Evolutionary conservation across 1,140 invertebrate genomes (phyloP).

Genomic region (Ips nitidus): DNA sequence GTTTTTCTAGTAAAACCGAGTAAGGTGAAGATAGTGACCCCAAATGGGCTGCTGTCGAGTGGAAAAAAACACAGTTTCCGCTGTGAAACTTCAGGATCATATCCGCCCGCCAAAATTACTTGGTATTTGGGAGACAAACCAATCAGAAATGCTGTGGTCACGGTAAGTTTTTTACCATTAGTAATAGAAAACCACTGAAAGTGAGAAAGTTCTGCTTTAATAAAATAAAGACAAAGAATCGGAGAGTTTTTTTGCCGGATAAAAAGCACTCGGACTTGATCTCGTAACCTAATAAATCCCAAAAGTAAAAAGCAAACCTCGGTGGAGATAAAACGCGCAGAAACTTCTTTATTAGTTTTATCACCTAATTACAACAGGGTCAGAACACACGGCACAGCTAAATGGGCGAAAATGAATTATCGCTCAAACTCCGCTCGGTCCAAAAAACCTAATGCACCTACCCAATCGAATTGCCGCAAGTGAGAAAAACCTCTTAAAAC

Average conservation of each 20-base stretch:
- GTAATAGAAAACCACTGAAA: too few relatives aligned
- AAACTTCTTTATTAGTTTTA: constrained; percentile 24
- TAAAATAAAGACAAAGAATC: too few relatives aligned
- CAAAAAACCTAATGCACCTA: constrained; percentile 3
- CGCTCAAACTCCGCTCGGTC: constrained; percentile 6
- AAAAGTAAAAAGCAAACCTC: constrained; percentile 17
- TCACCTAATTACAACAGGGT: constrained; percentile 21
- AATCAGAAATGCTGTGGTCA: constrained; percentile 59
- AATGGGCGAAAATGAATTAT: constrained; percentile 25
- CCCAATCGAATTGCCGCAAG: constrained; percentile 1
- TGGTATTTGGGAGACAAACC: constrained; percentile 70
- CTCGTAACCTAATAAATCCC: constrained; percentile 15
- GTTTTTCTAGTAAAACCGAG: constrained; percentile 66
- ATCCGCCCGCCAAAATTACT: constrained; percentile 70
- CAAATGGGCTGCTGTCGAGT: constrained; percentile 62
- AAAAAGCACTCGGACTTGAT: too few relatives aligned
- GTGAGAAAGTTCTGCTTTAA: too few relatives aligned
- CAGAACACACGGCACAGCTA: constrained; percentile 20
- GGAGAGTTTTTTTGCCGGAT: too few relatives aligned
- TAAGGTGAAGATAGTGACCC: constrained; percentile 65
- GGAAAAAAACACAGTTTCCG: constrained; percentile 62
- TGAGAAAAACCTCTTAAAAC: neutral
- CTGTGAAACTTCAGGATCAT: constrained; percentile 72
- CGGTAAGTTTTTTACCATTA: constrained; percentile 49
- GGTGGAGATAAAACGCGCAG: constrained; percentile 4